phyloP scores from a whole-genome alignment of 2,797 vertebrate species.

The Furcifer pardalis region DNA sequence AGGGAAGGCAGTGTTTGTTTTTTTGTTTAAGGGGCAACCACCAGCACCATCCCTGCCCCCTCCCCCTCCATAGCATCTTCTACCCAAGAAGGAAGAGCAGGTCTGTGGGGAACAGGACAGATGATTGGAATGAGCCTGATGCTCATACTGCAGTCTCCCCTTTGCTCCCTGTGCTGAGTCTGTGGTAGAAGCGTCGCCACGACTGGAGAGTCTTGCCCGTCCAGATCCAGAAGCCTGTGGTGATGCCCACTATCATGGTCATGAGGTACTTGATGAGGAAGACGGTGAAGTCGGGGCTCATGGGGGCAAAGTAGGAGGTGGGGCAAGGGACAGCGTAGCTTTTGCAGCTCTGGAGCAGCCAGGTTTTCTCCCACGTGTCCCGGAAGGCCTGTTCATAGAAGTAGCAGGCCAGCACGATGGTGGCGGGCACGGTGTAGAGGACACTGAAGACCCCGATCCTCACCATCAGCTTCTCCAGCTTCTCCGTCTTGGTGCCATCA shows the following conservation, averaged over 20 bases:
- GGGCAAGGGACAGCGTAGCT: constrained; percentile 88
- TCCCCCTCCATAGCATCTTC: not conserved
- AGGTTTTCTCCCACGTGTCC: constrained; percentile 95
- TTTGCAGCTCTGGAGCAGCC: constrained; percentile 89
- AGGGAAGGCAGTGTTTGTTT: not conserved
- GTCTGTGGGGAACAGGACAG: not conserved
- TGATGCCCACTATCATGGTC: constrained; percentile 94
- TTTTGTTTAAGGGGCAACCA: not conserved
- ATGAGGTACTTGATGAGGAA: constrained; percentile 96
- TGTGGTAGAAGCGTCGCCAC: constrained; percentile 89
- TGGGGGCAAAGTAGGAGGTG: constrained; percentile 79
- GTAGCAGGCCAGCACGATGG: constrained; percentile 96
- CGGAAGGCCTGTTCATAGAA: constrained; percentile 99
- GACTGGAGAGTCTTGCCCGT: constrained; percentile 91
- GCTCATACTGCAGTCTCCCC: constrained; percentile 97
- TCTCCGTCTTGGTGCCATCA: constrained; percentile 97
- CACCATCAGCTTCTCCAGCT: constrained; percentile 98
- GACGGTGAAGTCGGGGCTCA: constrained; percentile 89
- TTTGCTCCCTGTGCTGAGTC: constrained; percentile 91
- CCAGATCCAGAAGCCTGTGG: constrained; percentile 95
- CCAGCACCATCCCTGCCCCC: no score
- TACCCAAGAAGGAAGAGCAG: not conserved
- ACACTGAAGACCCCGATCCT: constrained; percentile 97
- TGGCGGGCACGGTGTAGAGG: constrained; percentile 96
- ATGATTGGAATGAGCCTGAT: not conserved